These are phyloP conservation scores for Pseudomyrmex gracilis DNA, from an alignment of 1,140 invertebrate genomes.

Conservation along the genomic window DNA sequence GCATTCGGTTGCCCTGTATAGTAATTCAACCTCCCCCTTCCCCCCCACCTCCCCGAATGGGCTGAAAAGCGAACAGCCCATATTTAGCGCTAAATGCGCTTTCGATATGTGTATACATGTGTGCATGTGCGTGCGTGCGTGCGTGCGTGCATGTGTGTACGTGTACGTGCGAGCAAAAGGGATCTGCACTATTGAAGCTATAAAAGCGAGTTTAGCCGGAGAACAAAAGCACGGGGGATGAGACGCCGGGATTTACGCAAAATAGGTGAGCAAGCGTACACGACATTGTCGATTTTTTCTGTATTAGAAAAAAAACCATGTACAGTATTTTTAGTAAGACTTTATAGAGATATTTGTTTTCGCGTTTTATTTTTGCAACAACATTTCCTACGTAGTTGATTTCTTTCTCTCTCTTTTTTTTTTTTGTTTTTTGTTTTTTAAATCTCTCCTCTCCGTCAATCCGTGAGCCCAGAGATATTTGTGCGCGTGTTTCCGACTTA, in stretches of 20 bases:
- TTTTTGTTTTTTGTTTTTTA: constrained; percentile 8
- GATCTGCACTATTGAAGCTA: too few species aligned
- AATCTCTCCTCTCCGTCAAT: constrained; percentile 16
- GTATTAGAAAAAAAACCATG: too few species aligned
- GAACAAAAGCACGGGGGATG: background rate
- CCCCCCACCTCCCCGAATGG: background rate
- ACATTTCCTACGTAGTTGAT: background rate
- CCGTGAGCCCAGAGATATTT: constrained; percentile 42
- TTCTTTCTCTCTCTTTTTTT: background rate
- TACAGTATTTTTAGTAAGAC: background rate
- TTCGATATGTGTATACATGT: too few species aligned
- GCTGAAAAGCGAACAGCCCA: background rate
- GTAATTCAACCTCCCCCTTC: too few species aligned
- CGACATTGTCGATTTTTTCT: too few species aligned
- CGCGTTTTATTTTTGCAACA: too few species aligned
- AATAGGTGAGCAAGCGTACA: too few species aligned
- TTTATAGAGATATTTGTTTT: constrained; percentile 13
- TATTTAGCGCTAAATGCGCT: constrained; percentile 10
- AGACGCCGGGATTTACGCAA: background rate
- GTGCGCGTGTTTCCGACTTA: constrained; percentile 33
- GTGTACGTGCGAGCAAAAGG: too few species aligned
- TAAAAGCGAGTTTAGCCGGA: background rate
- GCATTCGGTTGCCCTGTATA: background rate
- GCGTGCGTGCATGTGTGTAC: too few species aligned
- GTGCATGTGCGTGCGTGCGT: too few species aligned